These are phyloP conservation scores for Drosophila borborema DNA, from an alignment of 2,888 invertebrate species.

Conservation along the genomic window DNA sequence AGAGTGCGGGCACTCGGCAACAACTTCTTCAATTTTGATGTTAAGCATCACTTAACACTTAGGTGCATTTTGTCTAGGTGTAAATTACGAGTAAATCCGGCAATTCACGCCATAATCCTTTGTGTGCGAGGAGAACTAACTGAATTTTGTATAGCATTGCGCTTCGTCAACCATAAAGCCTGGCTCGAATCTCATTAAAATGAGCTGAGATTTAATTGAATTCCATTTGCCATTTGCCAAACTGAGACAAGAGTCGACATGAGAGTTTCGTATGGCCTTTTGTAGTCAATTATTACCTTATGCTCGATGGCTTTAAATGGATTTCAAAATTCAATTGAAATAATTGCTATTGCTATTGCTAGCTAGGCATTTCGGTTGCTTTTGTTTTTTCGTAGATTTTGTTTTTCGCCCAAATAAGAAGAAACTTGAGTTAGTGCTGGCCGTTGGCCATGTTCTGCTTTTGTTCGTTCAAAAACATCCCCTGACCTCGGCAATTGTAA, in stretches of 20 bases:
- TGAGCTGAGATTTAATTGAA: slow-evolving; percentile 6
- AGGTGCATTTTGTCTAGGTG: slow-evolving; percentile 14
- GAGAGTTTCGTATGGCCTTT: neutral
- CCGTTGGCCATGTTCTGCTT: slow-evolving; percentile 5
- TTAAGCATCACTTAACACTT: slow-evolving; percentile 48
- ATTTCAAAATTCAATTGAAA: neutral
- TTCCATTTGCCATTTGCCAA: slow-evolving; percentile 1
- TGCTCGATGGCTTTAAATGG: neutral
- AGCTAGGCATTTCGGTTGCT: neutral
- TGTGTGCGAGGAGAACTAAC: slow-evolving; percentile 3
- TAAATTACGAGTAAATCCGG: slow-evolving; percentile 2
- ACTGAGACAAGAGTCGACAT: neutral
- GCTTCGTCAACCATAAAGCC: slow-evolving; percentile 13
- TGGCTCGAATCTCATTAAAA: slow-evolving; percentile 5
- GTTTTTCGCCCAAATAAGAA: neutral
- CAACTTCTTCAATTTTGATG: slow-evolving; percentile 25
- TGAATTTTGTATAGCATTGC: slow-evolving; percentile 11
- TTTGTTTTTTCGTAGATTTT: neutral
- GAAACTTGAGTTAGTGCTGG: neutral
- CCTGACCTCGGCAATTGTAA: slow-evolving; percentile 44
- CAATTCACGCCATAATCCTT: slow-evolving; percentile 4
- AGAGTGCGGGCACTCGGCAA: slow-evolving; percentile 33
- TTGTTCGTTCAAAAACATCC: slow-evolving; percentile 7
- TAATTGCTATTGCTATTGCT: neutral
- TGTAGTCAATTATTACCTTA: neutral